Evolutionary conservation across 1,140 invertebrate genomes (phyloP).

Genomic region (Caenorhabditis latens): DNA sequence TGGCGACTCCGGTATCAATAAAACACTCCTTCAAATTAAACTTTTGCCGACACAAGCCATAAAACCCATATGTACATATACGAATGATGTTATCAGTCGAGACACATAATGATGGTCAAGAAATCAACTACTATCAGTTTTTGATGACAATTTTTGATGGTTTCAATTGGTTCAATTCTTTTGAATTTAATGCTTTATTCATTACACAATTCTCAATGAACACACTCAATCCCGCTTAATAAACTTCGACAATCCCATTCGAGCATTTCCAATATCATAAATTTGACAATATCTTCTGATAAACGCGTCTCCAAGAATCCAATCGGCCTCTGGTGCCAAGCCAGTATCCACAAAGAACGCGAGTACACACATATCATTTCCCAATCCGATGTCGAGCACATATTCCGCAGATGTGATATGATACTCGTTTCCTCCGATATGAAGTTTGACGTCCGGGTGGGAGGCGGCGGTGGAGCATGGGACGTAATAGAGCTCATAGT

Average conservation of each 20-base stretch:
- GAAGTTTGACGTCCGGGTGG: constrained; percentile 53
- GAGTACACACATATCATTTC: not conserved
- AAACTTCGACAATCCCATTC: constrained; percentile 63
- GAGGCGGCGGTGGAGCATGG: constrained; percentile 46
- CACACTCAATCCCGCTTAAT: no score
- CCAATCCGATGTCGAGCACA: constrained; percentile 54
- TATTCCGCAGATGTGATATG: constrained; percentile 1
- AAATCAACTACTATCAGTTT: no score
- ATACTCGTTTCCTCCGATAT: constrained; percentile 51
- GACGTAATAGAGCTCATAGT: constrained; percentile 12
- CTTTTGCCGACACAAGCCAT: no score
- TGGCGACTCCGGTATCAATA: no score
- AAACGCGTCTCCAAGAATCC: constrained; percentile 70
- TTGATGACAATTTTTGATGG: no score
- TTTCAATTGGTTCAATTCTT: no score
- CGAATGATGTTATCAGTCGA: no score
- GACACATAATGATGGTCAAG: no score
- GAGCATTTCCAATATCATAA: constrained; percentile 67
- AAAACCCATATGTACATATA: no score
- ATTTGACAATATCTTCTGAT: constrained; percentile 69
- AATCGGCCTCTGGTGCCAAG: constrained; percentile 29
- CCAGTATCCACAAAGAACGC: not conserved
- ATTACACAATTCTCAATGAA: no score
- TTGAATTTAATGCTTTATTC: no score
- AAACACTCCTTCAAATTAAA: no score